phyloP scores from a whole-genome alignment of 2,113 vertebrate species.

The Podarcis raffonei region DNA sequence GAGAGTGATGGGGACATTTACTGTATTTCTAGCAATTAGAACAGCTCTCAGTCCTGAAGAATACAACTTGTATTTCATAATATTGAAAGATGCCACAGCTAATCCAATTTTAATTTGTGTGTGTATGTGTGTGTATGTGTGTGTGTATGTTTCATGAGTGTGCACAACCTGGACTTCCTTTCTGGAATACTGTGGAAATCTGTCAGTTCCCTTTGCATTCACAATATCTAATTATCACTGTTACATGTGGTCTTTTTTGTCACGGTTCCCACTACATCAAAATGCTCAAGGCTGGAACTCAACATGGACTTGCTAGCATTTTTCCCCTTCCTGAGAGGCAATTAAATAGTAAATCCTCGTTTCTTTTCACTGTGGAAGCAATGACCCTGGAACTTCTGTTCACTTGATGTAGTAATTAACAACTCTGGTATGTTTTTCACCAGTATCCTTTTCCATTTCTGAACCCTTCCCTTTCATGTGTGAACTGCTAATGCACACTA shows the following conservation, averaged over 20 bases:
- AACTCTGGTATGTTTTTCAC: background rate
- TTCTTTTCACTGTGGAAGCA: conserved; percentile 33
- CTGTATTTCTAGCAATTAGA: conserved; percentile 73
- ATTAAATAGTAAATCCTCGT: conserved; percentile 53
- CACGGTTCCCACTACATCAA: conserved; percentile 8
- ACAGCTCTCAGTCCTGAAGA: conserved; percentile 62
- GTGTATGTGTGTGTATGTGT: conserved; percentile 9
- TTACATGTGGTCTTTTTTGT: conserved; percentile 28
- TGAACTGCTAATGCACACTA: background rate
- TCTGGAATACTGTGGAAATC: conserved; percentile 49
- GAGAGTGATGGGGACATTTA: conserved; percentile 76
- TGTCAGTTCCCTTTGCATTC: background rate
- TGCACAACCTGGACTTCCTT: conserved; percentile 53
- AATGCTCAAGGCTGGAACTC: conserved; percentile 40
- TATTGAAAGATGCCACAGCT: conserved; percentile 61
- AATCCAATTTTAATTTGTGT: conserved; percentile 61
- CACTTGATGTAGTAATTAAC: conserved; percentile 57
- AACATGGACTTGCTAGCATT: conserved; percentile 29
- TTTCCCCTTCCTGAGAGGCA: conserved; percentile 39
- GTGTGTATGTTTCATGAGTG: conserved; percentile 23
- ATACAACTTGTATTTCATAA: conserved; percentile 68
- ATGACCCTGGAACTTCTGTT: conserved; percentile 54
- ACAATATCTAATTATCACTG: conserved; percentile 45
- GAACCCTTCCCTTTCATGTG: background rate
- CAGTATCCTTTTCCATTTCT: conserved; percentile 34